Conservation (phyloP, 2,888 invertebrate genomes). For the Lysandra coridon region DNA sequence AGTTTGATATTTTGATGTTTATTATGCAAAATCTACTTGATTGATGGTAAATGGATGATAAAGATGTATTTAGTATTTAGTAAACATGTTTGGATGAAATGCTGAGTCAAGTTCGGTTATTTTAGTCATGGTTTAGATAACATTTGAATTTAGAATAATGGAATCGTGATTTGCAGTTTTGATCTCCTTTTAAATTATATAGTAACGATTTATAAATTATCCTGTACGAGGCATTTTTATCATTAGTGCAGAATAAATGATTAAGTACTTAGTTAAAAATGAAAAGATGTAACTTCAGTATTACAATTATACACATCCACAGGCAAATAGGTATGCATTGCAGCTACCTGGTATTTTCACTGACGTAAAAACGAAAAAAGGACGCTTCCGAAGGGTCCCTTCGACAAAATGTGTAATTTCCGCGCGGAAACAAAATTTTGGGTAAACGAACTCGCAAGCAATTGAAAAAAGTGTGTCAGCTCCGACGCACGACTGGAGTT, state of each 20-base stretch:
- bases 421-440: too few relatives aligned
- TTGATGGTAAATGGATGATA: conserved; percentile 28
- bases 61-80: conserved; percentile 1
- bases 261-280: too few relatives aligned
- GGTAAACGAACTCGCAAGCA: too few relatives aligned
- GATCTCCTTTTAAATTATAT: not conserved
- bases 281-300: too few relatives aligned
- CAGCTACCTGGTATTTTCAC: too few relatives aligned
- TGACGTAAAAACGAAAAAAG: too few relatives aligned
- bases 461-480: too few relatives aligned
- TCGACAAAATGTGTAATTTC: too few relatives aligned
- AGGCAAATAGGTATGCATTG: too few relatives aligned
- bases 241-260: not conserved
- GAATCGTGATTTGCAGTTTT: not conserved
- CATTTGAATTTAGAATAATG: not conserved
- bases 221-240: not conserved
- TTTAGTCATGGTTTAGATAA: not conserved
- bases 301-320: too few relatives aligned
- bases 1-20: conserved; percentile 22
- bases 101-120: conserved; percentile 11
- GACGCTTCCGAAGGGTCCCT: too few relatives aligned
- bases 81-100: not conserved
- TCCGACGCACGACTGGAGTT: too few relatives aligned
- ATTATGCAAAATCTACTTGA: conserved; percentile 26
- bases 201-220: not conserved